Evolutionary conservation across 2,797 vertebrate species (phyloP).

Genomic region (Choloepus didactylus): DNA sequence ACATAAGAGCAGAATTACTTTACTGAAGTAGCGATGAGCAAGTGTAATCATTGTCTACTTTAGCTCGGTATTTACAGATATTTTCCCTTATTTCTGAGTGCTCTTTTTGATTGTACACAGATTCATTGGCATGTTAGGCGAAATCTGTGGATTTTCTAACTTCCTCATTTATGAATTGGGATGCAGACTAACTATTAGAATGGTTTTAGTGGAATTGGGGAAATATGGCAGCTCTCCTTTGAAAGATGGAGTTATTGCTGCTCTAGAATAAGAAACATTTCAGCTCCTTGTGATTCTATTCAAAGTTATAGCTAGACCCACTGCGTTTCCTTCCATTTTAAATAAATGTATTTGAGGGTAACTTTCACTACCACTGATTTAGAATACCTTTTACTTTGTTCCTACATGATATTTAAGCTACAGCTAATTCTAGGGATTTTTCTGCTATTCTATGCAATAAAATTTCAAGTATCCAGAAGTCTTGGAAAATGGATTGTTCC

Average conservation of each 20-base stretch:
- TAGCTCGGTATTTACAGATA: background rate
- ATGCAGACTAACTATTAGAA: rapidly evolving
- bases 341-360: too few species aligned
- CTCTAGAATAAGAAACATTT: background rate
- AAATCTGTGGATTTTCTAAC: background rate
- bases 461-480: background rate
- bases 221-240: background rate
- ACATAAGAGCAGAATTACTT: background rate
- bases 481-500: background rate
- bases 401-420: background rate
- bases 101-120: background rate
- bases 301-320: background rate
- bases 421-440: background rate
- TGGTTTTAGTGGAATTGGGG: background rate
- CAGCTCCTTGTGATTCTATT: background rate
- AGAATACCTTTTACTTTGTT: too few species aligned
- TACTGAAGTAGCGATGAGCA: background rate
- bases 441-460: background rate
- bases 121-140: background rate
- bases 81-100: background rate
- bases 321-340: background rate
- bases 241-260: background rate
- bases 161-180: background rate
- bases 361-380: too few species aligned
- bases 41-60: background rate